Percentiles rank a stretch among this genome's conserved stretches.
Conservation (phyloP, 2,113 vertebrate species). For the Amphiprion ocellaris region DNA sequence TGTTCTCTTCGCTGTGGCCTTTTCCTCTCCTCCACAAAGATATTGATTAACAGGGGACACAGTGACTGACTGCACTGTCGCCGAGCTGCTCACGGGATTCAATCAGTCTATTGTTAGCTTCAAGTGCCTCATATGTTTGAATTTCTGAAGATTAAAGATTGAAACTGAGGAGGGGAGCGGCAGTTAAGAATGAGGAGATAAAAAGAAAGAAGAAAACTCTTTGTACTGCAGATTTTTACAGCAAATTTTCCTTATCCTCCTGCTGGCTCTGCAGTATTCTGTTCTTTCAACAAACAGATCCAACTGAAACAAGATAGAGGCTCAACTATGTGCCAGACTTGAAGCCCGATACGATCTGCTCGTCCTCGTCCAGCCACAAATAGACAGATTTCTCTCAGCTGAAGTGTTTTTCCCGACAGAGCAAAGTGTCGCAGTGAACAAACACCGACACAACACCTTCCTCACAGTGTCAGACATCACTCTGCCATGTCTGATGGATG, state of each 20-base stretch:
- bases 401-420: constrained; percentile 1
- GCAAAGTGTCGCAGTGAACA: constrained; percentile 16
- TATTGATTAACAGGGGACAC: constrained; percentile 42
- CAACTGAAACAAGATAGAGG: constrained; percentile 42
- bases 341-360: constrained; percentile 28
- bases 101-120: constrained; percentile 41
- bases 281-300: constrained; percentile 7
- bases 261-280: neutral
- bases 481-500: constrained; percentile 18
- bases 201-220: constrained; percentile 17
- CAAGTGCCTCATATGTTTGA: constrained; percentile 28
- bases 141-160: constrained; percentile 30
- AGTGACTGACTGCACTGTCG: constrained; percentile 15
- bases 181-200: neutral
- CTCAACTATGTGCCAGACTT: constrained; percentile 37
- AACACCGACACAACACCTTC: constrained; percentile 23
- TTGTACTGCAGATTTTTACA: constrained; percentile 11
- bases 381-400: constrained; percentile 3
- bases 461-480: constrained; percentile 24
- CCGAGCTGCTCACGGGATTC: constrained; percentile 11
- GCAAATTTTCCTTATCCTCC: neutral
- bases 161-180: neutral
- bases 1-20: constrained; percentile 6
- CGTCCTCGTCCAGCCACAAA: constrained; percentile 10
- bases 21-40: constrained; percentile 20